Base-by-base conservation (phyloP, 2,888 invertebrate species). In the Cryptus viduatorius region DNA sequence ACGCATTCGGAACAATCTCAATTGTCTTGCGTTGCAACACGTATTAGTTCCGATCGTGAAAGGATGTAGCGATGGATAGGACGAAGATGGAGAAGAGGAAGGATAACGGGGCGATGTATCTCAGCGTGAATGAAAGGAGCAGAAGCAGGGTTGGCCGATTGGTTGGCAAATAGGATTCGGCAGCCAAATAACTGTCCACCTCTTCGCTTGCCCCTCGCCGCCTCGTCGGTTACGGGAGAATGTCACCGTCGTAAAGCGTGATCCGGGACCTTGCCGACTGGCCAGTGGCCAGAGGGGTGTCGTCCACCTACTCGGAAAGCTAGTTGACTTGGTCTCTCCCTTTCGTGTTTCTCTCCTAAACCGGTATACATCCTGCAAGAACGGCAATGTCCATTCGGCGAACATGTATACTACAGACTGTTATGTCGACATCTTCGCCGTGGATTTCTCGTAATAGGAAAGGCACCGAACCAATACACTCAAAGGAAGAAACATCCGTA, bases 141-240 rank as follows among this genome's bases (percentile, higher is more conserved):
- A 88, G 88, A 89, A 88, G 86, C 77, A 83, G 76, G 83, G 84
- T 86, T 88, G 87, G 87, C 87, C 89, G 88, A 90, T 90, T 89
- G 90, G 88, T 89, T 87, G 88, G 88, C 90, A 91, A 91, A 90
- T 91, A 89, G 90, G 89, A 89, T 90, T 87, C 87, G 83, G 88
- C 88, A 87, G 88, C 89, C 89, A 89, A 90, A 90, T 89, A 91
- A 90, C 85, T 79, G 79, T 65, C 79, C 48, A 14, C 14, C 8
- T 48, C 56, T 14, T 46, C n/a, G 31, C 64, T 37, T 29, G 53
- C 14, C 53, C 12, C 29, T 19, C 16, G 19, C 64, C 19, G 19
- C 64, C 19, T 29, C 46, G 68, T 48, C 67, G 76, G 50, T 67
- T 64, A 48, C 61, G 50, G 50, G 68, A 24, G 59, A 67, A 65